Percentiles rank a stretch among this genome's conserved stretches.
phyloP scores from a whole-genome alignment of 2,888 invertebrate genomes.

The Allygus modestus region DNA sequence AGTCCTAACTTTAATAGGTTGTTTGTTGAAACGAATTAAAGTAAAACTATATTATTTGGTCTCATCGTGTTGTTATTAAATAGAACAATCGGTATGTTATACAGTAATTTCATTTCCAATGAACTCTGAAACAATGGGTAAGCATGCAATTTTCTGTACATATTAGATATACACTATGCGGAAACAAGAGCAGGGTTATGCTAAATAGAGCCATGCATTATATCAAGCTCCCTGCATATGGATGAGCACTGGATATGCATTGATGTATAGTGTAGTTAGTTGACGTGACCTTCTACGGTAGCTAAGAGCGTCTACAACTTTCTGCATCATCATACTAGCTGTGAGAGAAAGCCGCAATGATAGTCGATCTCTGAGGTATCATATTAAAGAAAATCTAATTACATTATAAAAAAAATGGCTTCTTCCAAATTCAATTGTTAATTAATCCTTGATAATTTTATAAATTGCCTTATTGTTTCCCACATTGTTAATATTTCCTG shows the following conservation, averaged over 20 bases:
- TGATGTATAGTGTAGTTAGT: neutral
- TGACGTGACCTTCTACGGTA: neutral
- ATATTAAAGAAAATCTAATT: too few relatives aligned
- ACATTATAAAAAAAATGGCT: too few relatives aligned
- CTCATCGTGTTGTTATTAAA: too few relatives aligned
- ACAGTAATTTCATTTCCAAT: neutral
- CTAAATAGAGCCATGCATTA: slow-evolving; percentile 7
- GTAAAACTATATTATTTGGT: neutral
- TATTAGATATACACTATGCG: neutral
- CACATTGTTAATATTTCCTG: too few relatives aligned
- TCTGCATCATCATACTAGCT: neutral
- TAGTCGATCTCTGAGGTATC: too few relatives aligned
- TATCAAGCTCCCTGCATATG: neutral
- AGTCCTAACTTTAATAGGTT: neutral
- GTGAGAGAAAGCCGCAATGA: too few relatives aligned
- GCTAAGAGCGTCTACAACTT: neutral
- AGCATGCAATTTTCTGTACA: neutral
- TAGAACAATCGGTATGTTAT: too few relatives aligned
- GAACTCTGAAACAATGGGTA: neutral
- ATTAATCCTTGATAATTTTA: too few relatives aligned
- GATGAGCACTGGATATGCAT: slow-evolving; percentile 10
- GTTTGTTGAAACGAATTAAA: neutral
- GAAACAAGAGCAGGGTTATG: slow-evolving; percentile 2
- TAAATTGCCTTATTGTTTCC: too few relatives aligned
- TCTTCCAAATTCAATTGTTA: too few relatives aligned